Base-by-base conservation (phyloP, 23 tunicate species). In the Ascidia mentula region DNA sequence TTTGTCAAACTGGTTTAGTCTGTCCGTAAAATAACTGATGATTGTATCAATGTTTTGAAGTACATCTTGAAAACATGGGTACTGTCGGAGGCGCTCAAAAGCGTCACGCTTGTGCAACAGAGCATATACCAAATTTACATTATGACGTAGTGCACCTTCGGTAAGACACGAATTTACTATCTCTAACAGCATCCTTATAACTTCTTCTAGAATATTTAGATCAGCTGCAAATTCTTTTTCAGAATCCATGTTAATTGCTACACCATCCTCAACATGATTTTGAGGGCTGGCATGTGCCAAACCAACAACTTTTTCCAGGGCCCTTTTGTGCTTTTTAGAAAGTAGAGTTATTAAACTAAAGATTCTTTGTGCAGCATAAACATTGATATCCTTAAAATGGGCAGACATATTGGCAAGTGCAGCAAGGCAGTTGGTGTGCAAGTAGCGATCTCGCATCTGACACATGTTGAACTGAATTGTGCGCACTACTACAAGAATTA, bases 401-500 rank as follows among this genome's bases (percentile, higher is more conserved):
- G 89, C 65, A 0, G 96, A 89, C 96, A 95, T 89, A 79, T 95
- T 95, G 80, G 99, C 96, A 38, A 95, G 89, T 0, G 99, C 99
- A 40, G 99, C 99, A 20, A 95, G 87, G 75, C 96, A 95, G 42
- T 95, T 95, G n/a, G 96, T 90, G 84, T 95, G 96, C 36, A 95
- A 77, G 80, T 95, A 95, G 6, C 87, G 69, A 72, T 95, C 99
- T 37, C 91, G 60, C 81, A 90, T 53, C 46, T 87, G 79, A 42
- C 79, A 76, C 89, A 95, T 86, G 80, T 95, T 95, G 37, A 84
- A 90, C 76, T 95, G 96, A 32, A 95, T 86, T 26, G 78, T 71
- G 5, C 96, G 40, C 20, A 90, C 71, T 28, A 95, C 37, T 18
- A 90, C 96, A 26, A 90, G 74, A 59, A 89, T 86, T 18, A 90